Conservation (phyloP, 2,888 invertebrate genomes). For the Schrankia costaestrigalis region DNA sequence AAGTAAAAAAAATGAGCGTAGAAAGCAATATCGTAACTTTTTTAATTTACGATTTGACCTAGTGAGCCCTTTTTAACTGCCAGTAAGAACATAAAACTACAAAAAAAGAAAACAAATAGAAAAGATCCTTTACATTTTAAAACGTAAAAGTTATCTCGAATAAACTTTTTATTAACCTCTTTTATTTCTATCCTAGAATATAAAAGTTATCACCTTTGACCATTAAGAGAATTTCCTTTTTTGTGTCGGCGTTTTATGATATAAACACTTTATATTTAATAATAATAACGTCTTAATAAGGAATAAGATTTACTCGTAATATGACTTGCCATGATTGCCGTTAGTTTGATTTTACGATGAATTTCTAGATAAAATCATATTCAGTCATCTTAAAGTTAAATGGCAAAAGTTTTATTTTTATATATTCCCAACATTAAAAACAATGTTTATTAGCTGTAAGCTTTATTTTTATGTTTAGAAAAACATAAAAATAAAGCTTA, state of each 20-base stretch:
- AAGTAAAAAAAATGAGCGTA: too few relatives aligned
- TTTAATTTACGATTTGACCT: too few relatives aligned
- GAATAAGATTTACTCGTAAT: conserved; percentile 25
- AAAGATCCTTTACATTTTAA: conserved; percentile 1
- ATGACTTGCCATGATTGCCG: conserved; percentile 24
- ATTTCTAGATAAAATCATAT: conserved; percentile 57
- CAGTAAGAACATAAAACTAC: not conserved
- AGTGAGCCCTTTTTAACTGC: too few relatives aligned
- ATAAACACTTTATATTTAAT: conserved; percentile 25
- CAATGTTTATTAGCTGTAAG: too few relatives aligned
- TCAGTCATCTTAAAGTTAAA: conserved; percentile 45
- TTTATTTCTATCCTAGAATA: conserved; percentile 5
- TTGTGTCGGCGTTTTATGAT: conserved; percentile 4
- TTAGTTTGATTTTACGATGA: conserved; percentile 45
- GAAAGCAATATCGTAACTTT: too few relatives aligned
- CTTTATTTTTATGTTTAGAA: too few relatives aligned
- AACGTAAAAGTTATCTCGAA: conserved; percentile 4
- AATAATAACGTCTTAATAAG: conserved; percentile 32
- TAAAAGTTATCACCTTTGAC: conserved; percentile 15
- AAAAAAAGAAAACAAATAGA: conserved; percentile 2
- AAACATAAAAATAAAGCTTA: too few relatives aligned
- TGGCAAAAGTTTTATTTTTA: conserved; percentile 48
- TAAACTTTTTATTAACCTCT: conserved; percentile 10
- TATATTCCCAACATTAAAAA: too few relatives aligned
- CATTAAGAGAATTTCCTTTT: conserved; percentile 13